These are phyloP conservation scores for Halcyon leucocephala DNA, from an alignment of 2,797 vertebrate species.

Conservation along the genomic window DNA sequence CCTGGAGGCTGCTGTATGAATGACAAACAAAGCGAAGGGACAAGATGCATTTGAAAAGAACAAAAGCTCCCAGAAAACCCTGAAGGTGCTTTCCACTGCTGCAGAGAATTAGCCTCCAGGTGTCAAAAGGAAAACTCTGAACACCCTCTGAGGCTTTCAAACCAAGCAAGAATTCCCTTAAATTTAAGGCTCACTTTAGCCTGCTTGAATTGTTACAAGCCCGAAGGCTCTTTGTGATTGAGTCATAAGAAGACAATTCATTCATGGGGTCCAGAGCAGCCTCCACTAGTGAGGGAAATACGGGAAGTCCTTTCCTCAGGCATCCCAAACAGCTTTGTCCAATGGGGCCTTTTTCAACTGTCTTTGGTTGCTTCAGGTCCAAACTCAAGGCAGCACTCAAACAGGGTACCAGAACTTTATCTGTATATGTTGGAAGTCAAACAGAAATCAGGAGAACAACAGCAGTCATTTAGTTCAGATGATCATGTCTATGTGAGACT, in stretches of 20 bases:
- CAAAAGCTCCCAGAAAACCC: slow-evolving; percentile 23
- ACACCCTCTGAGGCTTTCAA: neutral
- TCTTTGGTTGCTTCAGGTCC: neutral
- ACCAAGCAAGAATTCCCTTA: neutral
- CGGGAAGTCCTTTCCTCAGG: neutral
- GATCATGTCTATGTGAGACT: neutral
- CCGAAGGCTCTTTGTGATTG: neutral
- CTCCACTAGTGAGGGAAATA: neutral
- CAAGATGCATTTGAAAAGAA: slow-evolving; percentile 19
- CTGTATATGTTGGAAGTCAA: neutral
- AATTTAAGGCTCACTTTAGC: neutral
- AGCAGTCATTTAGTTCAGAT: neutral
- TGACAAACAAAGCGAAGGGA: slow-evolving; percentile 48
- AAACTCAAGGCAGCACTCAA: neutral
- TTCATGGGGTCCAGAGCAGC: neutral
- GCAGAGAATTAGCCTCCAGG: neutral
- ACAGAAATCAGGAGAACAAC: neutral
- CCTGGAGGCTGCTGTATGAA: slow-evolving; percentile 36
- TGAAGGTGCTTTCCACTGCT: neutral
- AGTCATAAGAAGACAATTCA: neutral
- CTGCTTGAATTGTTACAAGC: neutral
- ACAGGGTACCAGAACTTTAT: neutral
- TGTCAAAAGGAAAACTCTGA: neutral
- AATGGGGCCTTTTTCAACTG: neutral
- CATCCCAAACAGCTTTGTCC: neutral